Evolutionary conservation across 2,113 vertebrate species (phyloP), one percentile per base, ranked within the genome.

Genomic region (Pangasianodon gigas): DNA sequence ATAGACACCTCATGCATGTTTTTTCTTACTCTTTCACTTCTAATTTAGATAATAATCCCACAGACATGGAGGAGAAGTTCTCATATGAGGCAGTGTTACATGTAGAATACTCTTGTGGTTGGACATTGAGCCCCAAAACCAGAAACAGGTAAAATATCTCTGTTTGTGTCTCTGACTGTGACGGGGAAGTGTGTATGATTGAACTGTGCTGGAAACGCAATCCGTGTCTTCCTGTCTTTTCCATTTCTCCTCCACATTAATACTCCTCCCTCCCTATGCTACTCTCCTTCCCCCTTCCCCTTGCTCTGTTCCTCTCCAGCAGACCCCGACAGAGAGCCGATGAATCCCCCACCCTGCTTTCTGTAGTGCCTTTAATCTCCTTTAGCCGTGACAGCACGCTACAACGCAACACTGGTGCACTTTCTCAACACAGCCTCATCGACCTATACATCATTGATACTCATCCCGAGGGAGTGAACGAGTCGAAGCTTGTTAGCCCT

Each of bases 401-500:
- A 81, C 71, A 56, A 71, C 41, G 32, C 29, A 79, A 62, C 7
- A 58, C 44, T 74, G 69, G 80, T 54, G 48, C 16, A 60, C 89
- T 89, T 86, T 69, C 71, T 54, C 80, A 69, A 84, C 56, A 80
- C 79, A 80, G 89, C 58, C 48, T 62, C 56, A 82, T 87, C 82
- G 89, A 92, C 87, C 75, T 77, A 60, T 84, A 74, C 90, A 87
- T 92, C 89, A 92, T 85, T 56, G 83, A 85, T 62, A 46, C 52
- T 62, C 84, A 54, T 88, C 85, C 80, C 26, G 54, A 60, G 67
- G 56, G 71, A 90, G 75, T 62, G 44, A 56, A 74, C 19, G 32
- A 21, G 26, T 74, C 51, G 62, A 67, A 85, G 87, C 75, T 87
- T 77, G 80, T 88, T 71, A 77, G 81, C 79, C 48, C 19, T 5